Base-by-base conservation (phyloP, 2,797 vertebrate species). In the Allenopithecus nigroviridis region DNA sequence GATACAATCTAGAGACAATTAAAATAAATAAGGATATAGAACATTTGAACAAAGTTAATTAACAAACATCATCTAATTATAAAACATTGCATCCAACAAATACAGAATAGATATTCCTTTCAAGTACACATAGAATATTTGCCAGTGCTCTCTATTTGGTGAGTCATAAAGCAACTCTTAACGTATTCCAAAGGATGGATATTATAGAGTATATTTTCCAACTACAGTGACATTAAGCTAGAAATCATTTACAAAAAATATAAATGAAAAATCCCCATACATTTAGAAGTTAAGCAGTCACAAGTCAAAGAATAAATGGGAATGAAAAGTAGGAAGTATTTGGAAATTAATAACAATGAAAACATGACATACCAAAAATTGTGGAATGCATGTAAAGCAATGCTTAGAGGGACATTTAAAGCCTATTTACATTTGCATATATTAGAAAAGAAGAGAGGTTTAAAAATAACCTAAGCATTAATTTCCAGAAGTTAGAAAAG, bases 21-120 rank as follows among this genome's bases (percentile, higher is more conserved):
- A 80, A 94, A 92, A 75, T 41, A 78, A 89, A 50, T 30, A 76
- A 78, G 17, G 30, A 46, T 59, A 83, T 53, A 79, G 46, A 91
- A 43, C 91, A 26, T 85, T 84, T 93, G 76, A 95, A 89, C 36
- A 95, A 94, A 91, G 86, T 57, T 68, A 96, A 93, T 89, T 93
- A 85, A 64, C 43, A 91, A 48, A 59, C 19, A 72, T 13, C 17
- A 79, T 81, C 64, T 94, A 91, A 91, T 93, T 95, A 91, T 89
- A 83, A 91, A 85, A 89, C 43, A 70, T 55, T 75, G 5, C 24
- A 12, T 4, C 84, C 41, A 76, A 84, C 68, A 93, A 53, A 91
- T 68, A 21, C 10, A 80, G 72, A 88, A n/a, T 83, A 28, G 22
- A 74, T 4, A 28, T 78, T 94, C n/a, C 21, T 93, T 91, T 86